Evolutionary conservation across 2,113 vertebrate genomes (phyloP), one percentile per base, ranked within the genome.

Genomic region (Tachysurus vachellii): DNA sequence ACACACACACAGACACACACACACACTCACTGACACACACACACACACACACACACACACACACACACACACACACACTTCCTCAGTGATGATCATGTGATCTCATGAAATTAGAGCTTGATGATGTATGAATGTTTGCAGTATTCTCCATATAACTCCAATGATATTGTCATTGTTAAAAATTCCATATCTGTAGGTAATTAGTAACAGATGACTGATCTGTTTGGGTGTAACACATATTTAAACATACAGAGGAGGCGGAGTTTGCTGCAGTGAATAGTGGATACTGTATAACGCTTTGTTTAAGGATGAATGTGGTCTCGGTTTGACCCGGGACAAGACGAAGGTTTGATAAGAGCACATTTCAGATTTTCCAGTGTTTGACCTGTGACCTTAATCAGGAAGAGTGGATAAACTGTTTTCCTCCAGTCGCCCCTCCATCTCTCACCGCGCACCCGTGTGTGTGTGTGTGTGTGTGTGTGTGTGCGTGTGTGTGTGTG

Each of bases 341-440:
- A 80, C 64, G 88, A 79, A 86, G 89, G 91, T 91, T 80, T 90
- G 92, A 93, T 91, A 92, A 91, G 80, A 84, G 88, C 89, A 90
- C 93, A 91, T 93, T 91, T 88, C 88, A 89, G 89, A 89, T 66
- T 82, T 90, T 88, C 91, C 84, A 91, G 87, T 84, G 85, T 89
- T 91, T 93, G 92, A 93, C 92, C 93, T 90, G 61, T 90, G 91
- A 90, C 92, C 93, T 93, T 90, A 93, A 91, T 95, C 93, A 93
- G 88, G 89, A 82, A 83, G 26, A 84, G 4, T 70, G 54, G 86
- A 77, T 79, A 80, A 90, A 75, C 85, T 77, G 80, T 77, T 85
- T 86, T 71, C 88, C 71, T 77, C 88, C 56, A 71, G 44, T 59
- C 12, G 16, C 57, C 59, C 57, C 16, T 28, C 76, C 82, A 53